phyloP scores from a whole-genome alignment of 2,113 vertebrate genomes.

The Phoenicopterus ruber region DNA sequence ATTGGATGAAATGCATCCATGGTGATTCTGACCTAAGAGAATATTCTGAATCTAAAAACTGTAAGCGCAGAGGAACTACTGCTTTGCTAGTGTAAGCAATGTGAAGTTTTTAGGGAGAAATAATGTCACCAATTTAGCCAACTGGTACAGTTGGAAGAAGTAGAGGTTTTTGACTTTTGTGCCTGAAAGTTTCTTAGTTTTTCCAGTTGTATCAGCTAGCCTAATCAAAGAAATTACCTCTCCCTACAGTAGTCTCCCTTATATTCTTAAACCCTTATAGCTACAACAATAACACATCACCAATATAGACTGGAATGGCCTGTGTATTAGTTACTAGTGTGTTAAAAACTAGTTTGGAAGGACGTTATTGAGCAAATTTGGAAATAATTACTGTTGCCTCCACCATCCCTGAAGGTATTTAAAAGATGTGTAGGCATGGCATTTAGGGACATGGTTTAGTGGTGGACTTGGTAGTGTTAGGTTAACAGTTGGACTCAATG shows the following conservation, averaged over 20 bases:
- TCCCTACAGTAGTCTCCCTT: neutral
- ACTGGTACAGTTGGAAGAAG: neutral
- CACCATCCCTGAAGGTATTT: neutral
- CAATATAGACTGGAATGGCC: neutral
- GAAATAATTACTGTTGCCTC: neutral
- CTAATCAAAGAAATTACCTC: neutral
- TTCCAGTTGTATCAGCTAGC: neutral
- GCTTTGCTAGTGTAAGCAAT: neutral
- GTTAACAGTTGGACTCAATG: rapidly evolving
- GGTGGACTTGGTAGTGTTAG: neutral
- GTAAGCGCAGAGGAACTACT: neutral
- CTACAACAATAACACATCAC: neutral
- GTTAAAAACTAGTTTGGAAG: neutral
- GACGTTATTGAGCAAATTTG: neutral
- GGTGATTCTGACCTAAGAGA: neutral
- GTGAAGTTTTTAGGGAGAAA: neutral
- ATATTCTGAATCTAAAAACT: neutral
- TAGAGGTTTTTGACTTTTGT: neutral
- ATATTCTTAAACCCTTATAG: neutral
- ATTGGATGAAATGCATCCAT: neutral
- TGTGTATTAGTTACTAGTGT: neutral
- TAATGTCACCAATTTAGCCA: neutral
- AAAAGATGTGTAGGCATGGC: rapidly evolving
- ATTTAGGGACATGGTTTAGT: neutral
- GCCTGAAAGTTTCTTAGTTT: neutral